These are phyloP conservation scores for Callipepla californica DNA, from an alignment of 2,113 vertebrate species.

Conservation along the genomic window DNA sequence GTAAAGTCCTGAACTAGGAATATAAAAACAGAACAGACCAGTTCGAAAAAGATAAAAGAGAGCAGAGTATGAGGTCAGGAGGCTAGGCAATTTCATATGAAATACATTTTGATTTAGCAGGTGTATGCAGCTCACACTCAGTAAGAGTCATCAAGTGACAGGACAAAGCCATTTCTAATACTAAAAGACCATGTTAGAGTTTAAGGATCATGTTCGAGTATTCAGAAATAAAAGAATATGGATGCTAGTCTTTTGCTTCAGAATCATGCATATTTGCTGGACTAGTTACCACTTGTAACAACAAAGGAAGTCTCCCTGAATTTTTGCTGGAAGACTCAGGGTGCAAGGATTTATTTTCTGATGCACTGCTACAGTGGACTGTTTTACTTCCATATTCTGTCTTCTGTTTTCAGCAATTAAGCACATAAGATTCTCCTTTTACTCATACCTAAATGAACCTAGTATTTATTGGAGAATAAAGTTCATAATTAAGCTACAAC, in stretches of 20 bases:
- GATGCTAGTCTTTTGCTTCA: not conserved
- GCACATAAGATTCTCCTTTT: not conserved
- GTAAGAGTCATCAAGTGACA: not conserved
- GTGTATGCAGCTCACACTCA: not conserved
- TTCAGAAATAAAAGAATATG: fast-evolving
- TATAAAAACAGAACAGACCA: not conserved
- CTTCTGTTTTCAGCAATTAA: not conserved
- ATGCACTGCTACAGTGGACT: not conserved
- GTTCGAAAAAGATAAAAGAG: slow-evolving; percentile 5
- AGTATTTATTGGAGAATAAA: not conserved
- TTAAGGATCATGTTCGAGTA: not conserved
- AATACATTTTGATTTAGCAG: not conserved
- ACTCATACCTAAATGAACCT: not conserved
- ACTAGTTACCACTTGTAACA: not conserved
- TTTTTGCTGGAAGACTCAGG: not conserved
- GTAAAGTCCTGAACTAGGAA: not conserved
- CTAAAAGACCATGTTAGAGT: not conserved
- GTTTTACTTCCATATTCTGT: too few species aligned
- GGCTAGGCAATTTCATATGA: not conserved
- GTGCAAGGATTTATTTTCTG: not conserved
- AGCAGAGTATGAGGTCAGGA: not conserved
- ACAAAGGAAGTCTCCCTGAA: not conserved
- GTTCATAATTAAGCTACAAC: not conserved
- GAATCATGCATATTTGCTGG: not conserved
- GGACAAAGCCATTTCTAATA: not conserved